phyloP scores from a whole-genome alignment of 2,113 vertebrate species.

The Daboia siamensis region DNA sequence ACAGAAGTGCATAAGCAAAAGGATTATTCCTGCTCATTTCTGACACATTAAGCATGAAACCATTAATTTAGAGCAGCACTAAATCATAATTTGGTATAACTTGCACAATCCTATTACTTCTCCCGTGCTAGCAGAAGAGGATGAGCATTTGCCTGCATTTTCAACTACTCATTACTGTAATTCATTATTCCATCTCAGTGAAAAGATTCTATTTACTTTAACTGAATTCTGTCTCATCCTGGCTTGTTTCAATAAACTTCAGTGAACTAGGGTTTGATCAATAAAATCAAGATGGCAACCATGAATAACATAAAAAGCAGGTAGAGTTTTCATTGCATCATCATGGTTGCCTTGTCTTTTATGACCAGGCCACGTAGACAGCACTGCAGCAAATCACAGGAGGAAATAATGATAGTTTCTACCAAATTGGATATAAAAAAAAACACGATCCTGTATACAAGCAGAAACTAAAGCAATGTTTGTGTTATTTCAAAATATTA shows the following conservation, averaged over 20 bases:
- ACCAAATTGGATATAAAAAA: neutral
- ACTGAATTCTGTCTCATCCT: neutral
- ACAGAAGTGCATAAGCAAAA: neutral
- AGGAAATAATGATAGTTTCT: neutral
- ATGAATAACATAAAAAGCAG: neutral
- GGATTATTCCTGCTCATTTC: neutral
- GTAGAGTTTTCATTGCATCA: neutral
- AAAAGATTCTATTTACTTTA: neutral
- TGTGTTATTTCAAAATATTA: neutral
- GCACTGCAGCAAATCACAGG: neutral
- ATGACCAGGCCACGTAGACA: neutral
- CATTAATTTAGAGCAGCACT: neutral
- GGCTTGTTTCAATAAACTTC: neutral
- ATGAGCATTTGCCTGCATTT: neutral
- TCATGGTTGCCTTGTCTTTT: neutral
- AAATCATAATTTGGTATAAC: neutral
- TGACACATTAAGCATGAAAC: neutral
- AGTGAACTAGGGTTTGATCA: neutral
- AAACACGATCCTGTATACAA: neutral
- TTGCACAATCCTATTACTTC: neutral
- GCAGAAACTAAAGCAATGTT: neutral
- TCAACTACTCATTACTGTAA: neutral
- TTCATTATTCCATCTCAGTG: neutral
- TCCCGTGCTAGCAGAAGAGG: neutral
- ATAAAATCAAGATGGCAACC: neutral